Conservation (phyloP, 2,113 vertebrate species). For the Cettia cetti region DNA sequence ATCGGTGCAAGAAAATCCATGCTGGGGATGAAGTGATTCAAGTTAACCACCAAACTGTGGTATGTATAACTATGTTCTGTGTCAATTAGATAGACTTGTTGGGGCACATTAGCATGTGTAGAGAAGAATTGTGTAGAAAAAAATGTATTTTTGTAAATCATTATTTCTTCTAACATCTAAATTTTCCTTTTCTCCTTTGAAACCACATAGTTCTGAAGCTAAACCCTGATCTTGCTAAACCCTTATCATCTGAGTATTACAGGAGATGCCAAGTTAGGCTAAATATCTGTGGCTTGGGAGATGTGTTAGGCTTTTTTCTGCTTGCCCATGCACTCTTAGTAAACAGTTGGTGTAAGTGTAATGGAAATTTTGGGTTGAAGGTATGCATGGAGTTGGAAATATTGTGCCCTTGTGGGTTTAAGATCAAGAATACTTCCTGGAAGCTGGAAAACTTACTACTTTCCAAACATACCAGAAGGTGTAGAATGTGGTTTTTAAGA, state of each 20-base stretch:
- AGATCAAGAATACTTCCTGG: background rate
- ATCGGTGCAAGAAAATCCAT: slow-evolving; percentile 97
- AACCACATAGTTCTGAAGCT: background rate
- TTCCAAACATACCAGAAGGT: background rate
- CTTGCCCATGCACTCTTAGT: background rate
- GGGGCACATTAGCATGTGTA: slow-evolving; percentile 32
- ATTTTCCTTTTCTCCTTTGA: background rate
- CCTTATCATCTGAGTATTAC: background rate
- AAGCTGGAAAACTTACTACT: background rate
- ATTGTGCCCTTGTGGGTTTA: background rate
- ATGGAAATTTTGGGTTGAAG: background rate
- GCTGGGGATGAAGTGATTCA: slow-evolving; percentile 91
- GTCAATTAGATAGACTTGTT: slow-evolving; percentile 66
- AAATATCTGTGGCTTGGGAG: background rate
- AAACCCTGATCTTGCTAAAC: background rate
- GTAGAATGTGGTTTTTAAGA: background rate
- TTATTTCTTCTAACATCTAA: background rate
- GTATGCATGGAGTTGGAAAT: background rate
- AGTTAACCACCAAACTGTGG: slow-evolving; percentile 88
- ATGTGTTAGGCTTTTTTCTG: background rate
- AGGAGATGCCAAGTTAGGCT: background rate
- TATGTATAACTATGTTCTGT: slow-evolving; percentile 81
- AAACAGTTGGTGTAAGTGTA: background rate
- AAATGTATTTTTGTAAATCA: slow-evolving; percentile 19
- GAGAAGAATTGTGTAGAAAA: slow-evolving; percentile 38